These are phyloP conservation scores for Spinus pinus DNA, from an alignment of 2,797 vertebrate species.

Conservation along the genomic window DNA sequence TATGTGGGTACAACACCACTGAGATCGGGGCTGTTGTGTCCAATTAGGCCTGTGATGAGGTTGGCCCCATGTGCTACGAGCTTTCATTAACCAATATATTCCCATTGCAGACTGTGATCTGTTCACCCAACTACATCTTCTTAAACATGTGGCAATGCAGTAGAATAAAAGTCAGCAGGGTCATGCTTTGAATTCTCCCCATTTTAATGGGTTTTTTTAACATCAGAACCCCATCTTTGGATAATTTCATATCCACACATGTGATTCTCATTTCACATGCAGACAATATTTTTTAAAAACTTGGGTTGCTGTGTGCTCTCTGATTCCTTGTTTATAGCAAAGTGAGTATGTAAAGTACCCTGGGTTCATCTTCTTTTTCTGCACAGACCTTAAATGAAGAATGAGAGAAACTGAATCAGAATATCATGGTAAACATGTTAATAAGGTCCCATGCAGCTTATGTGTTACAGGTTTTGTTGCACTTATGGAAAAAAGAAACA, in stretches of 20 bases:
- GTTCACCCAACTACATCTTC: neutral
- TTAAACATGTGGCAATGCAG: neutral
- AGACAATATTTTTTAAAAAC: neutral
- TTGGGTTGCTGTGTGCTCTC: neutral
- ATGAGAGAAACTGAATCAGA: neutral
- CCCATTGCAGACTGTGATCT: neutral
- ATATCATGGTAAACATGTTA: neutral
- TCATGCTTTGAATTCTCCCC: neutral
- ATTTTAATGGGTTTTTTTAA: rapidly evolving
- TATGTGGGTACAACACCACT: neutral
- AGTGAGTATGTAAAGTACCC: neutral
- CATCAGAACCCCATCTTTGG: neutral
- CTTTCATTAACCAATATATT: slow-evolving; percentile 14
- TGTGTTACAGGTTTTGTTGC: neutral
- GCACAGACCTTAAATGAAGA: neutral
- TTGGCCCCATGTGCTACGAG: neutral
- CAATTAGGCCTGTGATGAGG: slow-evolving; percentile 15
- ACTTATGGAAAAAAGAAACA: slow-evolving; percentile 42
- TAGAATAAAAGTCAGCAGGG: neutral
- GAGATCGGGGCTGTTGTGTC: neutral
- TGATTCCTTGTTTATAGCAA: neutral
- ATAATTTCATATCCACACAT: neutral
- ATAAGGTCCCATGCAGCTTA: slow-evolving; percentile 1
- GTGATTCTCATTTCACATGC: neutral
- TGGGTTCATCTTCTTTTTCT: neutral